Percentiles rank a stretch among this genome's conserved stretches.
Evolutionary conservation across 2,888 invertebrate genomes (phyloP).

Genomic region (Drosophila subsilvestris): DNA sequence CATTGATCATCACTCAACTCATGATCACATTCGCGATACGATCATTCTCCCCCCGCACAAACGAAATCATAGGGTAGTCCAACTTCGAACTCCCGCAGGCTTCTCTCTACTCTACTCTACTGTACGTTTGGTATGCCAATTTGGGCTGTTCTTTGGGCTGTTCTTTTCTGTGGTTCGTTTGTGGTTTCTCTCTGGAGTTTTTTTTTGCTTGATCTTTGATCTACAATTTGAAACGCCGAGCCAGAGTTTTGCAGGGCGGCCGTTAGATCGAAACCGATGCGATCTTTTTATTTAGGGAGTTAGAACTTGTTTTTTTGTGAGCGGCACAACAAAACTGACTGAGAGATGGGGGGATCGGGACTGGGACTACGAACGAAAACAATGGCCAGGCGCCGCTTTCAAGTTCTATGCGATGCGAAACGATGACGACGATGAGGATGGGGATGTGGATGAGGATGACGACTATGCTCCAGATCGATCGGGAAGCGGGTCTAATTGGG

Average conservation of each 20-base stretch:
- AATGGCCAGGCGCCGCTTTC: conserved; percentile 79
- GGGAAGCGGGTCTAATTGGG: conserved; percentile 78
- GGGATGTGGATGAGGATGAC: conserved; percentile 2
- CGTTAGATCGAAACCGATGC: conserved; percentile 76
- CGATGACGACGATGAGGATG: conserved; percentile 46
- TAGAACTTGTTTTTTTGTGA: conserved; percentile 70
- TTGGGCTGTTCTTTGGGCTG: conserved; percentile 64
- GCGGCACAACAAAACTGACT: conserved; percentile 8
- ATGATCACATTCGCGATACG: conserved; percentile 25
- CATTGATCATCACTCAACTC: conserved; percentile 20
- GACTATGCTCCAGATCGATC: conserved; percentile 27
- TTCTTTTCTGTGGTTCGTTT: conserved; percentile 27
- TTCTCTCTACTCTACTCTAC: conserved; percentile 35
- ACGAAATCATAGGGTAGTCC: conserved; percentile 65
- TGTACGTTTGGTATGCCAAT: conserved; percentile 71
- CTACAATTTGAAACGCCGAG: conserved; percentile 78
- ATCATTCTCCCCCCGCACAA: not conserved
- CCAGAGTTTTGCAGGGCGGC: conserved; percentile 66
- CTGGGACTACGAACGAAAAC: conserved; percentile 41
- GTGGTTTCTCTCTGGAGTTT: conserved; percentile 40
- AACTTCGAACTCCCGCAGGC: conserved; percentile 58
- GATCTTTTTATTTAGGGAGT: conserved; percentile 73
- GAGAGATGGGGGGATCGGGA: not conserved
- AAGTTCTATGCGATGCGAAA: conserved; percentile 63
- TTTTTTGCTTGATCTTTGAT: conserved; percentile 76